These are phyloP conservation scores for Neosilurus mollespiculum DNA, from an alignment of 2,797 vertebrate genomes.

Conservation along the genomic window DNA sequence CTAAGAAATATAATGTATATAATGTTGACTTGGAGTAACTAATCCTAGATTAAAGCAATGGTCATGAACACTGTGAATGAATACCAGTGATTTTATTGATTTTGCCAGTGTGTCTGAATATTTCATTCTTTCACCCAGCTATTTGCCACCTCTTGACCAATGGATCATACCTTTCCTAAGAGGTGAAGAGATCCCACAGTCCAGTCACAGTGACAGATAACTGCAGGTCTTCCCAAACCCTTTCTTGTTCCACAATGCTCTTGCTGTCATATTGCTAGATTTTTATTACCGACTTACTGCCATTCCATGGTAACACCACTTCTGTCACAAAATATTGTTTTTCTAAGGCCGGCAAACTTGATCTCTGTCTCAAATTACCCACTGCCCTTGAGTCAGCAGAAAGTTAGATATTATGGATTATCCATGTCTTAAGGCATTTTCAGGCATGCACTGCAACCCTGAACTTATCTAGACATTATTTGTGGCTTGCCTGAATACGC, in stretches of 20 bases:
- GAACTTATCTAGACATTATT: too few relatives aligned
- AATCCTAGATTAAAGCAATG: not conserved
- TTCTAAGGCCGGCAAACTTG: not conserved
- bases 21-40: not conserved
- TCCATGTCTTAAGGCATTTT: too few relatives aligned
- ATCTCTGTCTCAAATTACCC: not conserved
- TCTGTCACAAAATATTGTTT: slow-evolving; percentile 3
- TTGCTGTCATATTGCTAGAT: not conserved
- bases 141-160: not conserved
- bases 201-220: not conserved
- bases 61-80: not conserved
- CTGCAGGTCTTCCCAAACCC: not conserved
- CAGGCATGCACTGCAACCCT: too few relatives aligned
- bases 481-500: too few relatives aligned
- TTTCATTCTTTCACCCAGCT: not conserved
- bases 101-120: not conserved
- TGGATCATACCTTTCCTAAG: not conserved
- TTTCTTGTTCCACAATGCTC: not conserved
- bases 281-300: not conserved
- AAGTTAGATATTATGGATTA: slow-evolving; percentile 9
- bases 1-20: not conserved
- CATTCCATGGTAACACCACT: not conserved
- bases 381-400: not conserved
- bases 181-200: not conserved
- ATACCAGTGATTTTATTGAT: not conserved